Evolutionary conservation across 2,797 vertebrate genomes (phyloP).

Genomic region (Hafferia zeledoni): DNA sequence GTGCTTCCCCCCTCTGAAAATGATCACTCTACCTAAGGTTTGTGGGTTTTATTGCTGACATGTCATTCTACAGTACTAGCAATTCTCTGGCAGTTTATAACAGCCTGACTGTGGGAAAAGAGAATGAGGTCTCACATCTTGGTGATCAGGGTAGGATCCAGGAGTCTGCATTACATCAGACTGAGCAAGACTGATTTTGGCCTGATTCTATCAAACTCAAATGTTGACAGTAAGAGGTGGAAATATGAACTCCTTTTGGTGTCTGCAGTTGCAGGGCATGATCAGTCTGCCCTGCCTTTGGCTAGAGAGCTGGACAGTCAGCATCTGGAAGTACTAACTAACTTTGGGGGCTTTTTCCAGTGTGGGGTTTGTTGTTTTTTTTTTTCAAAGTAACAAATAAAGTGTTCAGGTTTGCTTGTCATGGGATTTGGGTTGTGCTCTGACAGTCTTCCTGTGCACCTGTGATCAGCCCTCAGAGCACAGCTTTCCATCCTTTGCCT

Average conservation of each 20-base stretch:
- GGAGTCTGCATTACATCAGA: background rate
- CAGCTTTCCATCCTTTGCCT: background rate
- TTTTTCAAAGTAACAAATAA: background rate
- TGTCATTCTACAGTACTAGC: background rate
- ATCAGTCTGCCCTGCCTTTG: background rate
- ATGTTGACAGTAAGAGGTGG: background rate
- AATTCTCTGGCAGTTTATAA: background rate
- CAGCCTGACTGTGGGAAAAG: background rate
- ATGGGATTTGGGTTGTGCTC: background rate
- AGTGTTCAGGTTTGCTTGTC: background rate
- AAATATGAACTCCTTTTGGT: background rate
- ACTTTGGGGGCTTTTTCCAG: background rate
- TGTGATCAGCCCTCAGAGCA: background rate
- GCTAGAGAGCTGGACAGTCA: background rate
- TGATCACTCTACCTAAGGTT: accelerated
- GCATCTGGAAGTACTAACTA: background rate
- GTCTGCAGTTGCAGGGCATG: background rate
- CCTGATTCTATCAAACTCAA: constrained; percentile 40
- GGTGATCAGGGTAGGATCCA: background rate
- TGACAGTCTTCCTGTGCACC: background rate
- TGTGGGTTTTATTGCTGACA: background rate
- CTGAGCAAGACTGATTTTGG: constrained; percentile 4
- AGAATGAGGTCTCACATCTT: background rate
- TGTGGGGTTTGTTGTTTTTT: accelerated
- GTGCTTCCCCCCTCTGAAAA: background rate